Percentiles rank a stretch among this genome's conserved stretches.
phyloP scores from a whole-genome alignment of 2,888 invertebrate genomes.

The Ptycholaimellus sp. region DNA sequence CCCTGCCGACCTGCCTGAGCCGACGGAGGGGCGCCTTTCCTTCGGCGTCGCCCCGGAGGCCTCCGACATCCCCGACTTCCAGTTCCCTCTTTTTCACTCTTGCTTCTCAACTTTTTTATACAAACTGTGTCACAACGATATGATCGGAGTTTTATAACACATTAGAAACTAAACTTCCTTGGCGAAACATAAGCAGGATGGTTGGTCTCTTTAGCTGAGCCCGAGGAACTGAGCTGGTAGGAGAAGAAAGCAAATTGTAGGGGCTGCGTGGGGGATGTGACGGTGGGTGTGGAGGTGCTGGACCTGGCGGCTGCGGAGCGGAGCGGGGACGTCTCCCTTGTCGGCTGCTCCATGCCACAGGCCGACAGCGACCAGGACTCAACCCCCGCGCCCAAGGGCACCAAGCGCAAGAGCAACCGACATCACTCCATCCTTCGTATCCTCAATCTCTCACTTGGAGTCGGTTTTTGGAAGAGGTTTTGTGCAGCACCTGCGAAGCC shows the following conservation, averaged over 20 bases:
- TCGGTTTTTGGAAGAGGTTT: slow-evolving; percentile 1
- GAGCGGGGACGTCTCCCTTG: slow-evolving; percentile 12
- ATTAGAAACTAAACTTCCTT: too few species aligned
- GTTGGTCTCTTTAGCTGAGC: too few species aligned
- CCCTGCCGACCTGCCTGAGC: slow-evolving; percentile 3
- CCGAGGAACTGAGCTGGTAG: too few species aligned
- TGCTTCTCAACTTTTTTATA: too few species aligned
- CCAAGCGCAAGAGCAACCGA: neutral
- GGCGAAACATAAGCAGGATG: too few species aligned
- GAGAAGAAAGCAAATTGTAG: slow-evolving; percentile 39
- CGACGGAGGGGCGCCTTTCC: slow-evolving; percentile 44
- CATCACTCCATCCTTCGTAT: neutral
- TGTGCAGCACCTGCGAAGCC: neutral
- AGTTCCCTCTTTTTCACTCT: slow-evolving; percentile 17
- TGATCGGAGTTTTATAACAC: too few species aligned
- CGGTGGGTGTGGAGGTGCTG: slow-evolving; percentile 45
- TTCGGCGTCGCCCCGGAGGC: slow-evolving; percentile 57
- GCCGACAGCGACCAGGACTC: neutral
- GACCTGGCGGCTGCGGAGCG: slow-evolving; percentile 14
- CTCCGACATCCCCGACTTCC: slow-evolving; percentile 31
- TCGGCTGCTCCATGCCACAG: slow-evolving; percentile 16
- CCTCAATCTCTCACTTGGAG: neutral
- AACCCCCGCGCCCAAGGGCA: neutral
- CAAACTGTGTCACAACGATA: too few species aligned
- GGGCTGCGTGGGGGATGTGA: slow-evolving; percentile 79